These are phyloP conservation scores for Rhynchonycteris naso DNA, from an alignment of 2,797 vertebrate genomes.

Conservation along the genomic window DNA sequence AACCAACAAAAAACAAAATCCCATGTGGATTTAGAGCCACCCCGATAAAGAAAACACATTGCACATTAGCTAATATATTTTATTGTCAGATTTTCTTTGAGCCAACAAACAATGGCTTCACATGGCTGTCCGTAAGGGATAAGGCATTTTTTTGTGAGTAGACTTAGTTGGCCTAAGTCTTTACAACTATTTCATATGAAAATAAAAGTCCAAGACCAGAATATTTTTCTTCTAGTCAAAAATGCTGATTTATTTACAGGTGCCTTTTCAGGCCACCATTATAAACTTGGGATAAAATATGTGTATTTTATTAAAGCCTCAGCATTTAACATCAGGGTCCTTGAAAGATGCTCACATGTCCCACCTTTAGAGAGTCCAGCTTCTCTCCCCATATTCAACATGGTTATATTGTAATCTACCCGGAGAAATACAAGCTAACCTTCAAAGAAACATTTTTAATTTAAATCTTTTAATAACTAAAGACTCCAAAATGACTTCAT, in stretches of 20 bases:
- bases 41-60: slow-evolving; percentile 10
- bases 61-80: slow-evolving; percentile 73
- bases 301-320: slow-evolving; percentile 64
- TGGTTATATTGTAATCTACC: slow-evolving; percentile 35
- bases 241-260: slow-evolving; percentile 82
- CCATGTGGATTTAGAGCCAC: accelerated
- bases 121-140: slow-evolving; percentile 63
- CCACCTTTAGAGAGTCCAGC: neutral
- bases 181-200: slow-evolving; percentile 86
- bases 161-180: slow-evolving; percentile 77
- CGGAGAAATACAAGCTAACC: slow-evolving; percentile 55
- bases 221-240: slow-evolving; percentile 66
- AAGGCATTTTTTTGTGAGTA: slow-evolving; percentile 66
- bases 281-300: slow-evolving; percentile 66
- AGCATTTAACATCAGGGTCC: neutral
- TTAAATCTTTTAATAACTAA: slow-evolving; percentile 78
- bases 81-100: slow-evolving; percentile 83
- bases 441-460: slow-evolving; percentile 78
- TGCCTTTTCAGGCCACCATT: slow-evolving; percentile 70
- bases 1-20: neutral
- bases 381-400: neutral
- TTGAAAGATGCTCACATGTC: neutral
- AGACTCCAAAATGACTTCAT: slow-evolving; percentile 75
- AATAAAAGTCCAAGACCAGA: slow-evolving; percentile 84
- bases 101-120: slow-evolving; percentile 71